Base-by-base conservation (phyloP, 2,113 vertebrate genomes). In the Phylloscopus trochiloides region DNA sequence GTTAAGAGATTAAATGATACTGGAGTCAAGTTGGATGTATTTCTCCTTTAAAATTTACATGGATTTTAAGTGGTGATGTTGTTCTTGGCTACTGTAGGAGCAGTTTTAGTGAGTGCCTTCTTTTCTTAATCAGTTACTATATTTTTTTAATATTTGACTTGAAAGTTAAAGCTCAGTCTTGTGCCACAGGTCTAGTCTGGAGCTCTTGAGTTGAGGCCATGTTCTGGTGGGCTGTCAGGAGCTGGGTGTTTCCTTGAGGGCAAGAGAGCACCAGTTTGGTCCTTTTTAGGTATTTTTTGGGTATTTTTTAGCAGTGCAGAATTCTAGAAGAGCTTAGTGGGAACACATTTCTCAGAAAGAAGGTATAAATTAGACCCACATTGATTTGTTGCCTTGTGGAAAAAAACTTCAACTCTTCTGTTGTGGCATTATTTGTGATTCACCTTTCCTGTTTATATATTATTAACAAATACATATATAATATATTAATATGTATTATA, bases 341-440 rank as follows among this genome's bases (percentile, higher is more conserved):
- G 67, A 66, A 7, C 34, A 42, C 8, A 14, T 79, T 80, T 94
- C 68, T 79, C 16, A 58, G 88, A 32, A 58, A 61, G 74, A 58
- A 83, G 14, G 15, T 32, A 3, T 25, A 31, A 55, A 14, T 83
- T 76, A 86, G 55, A 76, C 34, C 31, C 45, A 74, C 26, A 3
- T 10, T 83, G 42, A 79, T 31, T 54, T 73, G 42, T 87, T 95
- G 94, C 92, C 92, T 86, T 75, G 93, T 92, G 91, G 62, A 81
- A 84, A 84, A 77, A 85, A 25, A 15, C 61, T 38, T 40, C 26
- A 94, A 1, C 34, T 63, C 55, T 71, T 76, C 16, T 61, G 14
- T 96, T 65, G 21, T 67, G 74, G 38, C 74, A 80, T 90, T 66
- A 21, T 57, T 48, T 74, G 67, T n/a, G n/a, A 70, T 93, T 88